Percentiles rank a stretch among this genome's conserved stretches.
Conservation (phyloP, 1,140 invertebrate species). For the Eufriesea mexicana region DNA sequence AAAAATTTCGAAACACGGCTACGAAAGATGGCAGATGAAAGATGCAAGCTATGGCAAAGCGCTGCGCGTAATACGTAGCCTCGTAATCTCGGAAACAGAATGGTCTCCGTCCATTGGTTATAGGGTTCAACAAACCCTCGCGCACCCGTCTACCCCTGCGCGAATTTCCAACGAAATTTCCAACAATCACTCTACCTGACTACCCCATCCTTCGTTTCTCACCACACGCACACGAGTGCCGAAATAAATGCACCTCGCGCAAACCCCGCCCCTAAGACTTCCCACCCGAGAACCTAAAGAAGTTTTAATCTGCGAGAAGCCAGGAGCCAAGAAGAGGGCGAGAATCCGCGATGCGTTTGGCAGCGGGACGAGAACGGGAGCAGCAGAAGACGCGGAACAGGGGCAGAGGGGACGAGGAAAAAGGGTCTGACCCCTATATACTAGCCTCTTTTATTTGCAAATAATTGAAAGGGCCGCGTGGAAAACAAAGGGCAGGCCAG, state of each 20-base stretch:
- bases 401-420: no score
- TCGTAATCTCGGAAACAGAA: no score
- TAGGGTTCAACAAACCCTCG: no score
- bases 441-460: slow-evolving; percentile 68
- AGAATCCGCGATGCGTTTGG: slow-evolving; percentile 42
- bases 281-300: slow-evolving; percentile 17
- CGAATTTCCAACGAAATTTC: no score
- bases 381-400: slow-evolving; percentile 5
- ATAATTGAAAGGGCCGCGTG: slow-evolving; percentile 68
- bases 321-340: slow-evolving; percentile 50
- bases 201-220: background rate
- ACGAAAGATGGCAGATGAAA: no score
- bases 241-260: background rate
- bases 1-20: no score
- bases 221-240: background rate
- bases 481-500: slow-evolving; percentile 66
- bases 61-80: no score
- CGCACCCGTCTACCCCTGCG: no score
- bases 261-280: slow-evolving; percentile 50
- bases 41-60: no score
- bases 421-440: slow-evolving; percentile 42
- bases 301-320: slow-evolving; percentile 45
- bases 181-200: no score
- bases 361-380: slow-evolving; percentile 30
- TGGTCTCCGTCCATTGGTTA: no score